A percentile compares a stretch with the other conserved stretches of the same genome.
These are phyloP conservation scores for Geotrupes spiniger DNA, from an alignment of 2,888 invertebrate genomes.

Conservation along the genomic window DNA sequence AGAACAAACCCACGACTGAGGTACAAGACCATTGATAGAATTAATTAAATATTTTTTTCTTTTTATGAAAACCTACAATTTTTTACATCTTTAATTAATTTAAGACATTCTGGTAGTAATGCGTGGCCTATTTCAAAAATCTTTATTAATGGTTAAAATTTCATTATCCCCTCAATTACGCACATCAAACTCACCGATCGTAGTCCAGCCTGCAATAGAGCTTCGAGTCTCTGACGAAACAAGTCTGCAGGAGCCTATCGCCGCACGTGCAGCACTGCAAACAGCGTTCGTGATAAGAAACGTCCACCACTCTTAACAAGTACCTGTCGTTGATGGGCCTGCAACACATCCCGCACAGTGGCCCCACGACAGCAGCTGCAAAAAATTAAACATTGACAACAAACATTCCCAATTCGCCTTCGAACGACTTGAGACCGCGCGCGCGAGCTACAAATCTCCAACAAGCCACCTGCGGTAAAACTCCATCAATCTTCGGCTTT, in stretches of 20 bases:
- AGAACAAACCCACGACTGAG: no score
- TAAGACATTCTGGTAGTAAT: no score
- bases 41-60: no score
- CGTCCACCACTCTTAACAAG: constrained; percentile 70
- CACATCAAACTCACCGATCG: constrained; percentile 59
- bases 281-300: constrained; percentile 74
- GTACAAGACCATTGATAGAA: no score
- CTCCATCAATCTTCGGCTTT: constrained; percentile 43
- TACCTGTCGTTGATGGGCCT: constrained; percentile 72
- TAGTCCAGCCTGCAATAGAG: constrained; percentile 78
- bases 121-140: no score
- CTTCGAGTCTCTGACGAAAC: constrained; percentile 71
- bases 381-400: constrained; percentile 11
- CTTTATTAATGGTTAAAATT: no score
- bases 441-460: constrained; percentile 5
- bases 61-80: no score
- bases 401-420: background rate
- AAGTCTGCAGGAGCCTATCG: constrained; percentile 67
- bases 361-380: constrained; percentile 41
- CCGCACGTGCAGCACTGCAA: constrained; percentile 74
- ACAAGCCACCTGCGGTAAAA: constrained; percentile 44
- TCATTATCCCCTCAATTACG: no score
- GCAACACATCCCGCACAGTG: constrained; percentile 66
- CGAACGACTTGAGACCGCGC: background rate
- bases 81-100: no score